Percentiles rank a stretch among this genome's conserved stretches.
Conservation (phyloP, 1,140 invertebrate genomes). For the Meteorus sp. region DNA sequence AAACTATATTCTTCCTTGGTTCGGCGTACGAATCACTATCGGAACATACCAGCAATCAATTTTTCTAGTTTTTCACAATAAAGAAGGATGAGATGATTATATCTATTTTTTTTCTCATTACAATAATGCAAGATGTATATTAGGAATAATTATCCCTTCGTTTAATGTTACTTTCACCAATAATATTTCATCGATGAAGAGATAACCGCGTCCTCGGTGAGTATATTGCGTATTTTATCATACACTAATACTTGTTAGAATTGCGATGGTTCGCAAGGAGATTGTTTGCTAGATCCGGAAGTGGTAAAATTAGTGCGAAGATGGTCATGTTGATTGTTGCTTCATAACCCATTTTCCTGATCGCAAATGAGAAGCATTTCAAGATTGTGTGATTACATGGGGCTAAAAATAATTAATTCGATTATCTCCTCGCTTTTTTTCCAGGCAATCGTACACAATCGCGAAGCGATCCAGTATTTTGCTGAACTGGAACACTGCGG, state of each 20-base stretch:
- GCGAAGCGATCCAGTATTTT: too few species aligned
- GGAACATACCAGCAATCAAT: constrained; percentile 1
- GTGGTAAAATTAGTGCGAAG: neutral
- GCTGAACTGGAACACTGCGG: neutral
- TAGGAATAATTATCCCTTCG: neutral
- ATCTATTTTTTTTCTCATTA: neutral
- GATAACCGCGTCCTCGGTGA: neutral
- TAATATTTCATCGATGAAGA: neutral
- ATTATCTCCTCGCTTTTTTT: neutral
- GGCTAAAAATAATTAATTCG: neutral
- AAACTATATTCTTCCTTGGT: too few species aligned
- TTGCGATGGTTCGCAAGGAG: too few species aligned
- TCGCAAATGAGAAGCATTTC: too few species aligned
- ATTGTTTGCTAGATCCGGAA: neutral
- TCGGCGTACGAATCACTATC: too few species aligned
- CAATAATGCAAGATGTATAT: neutral
- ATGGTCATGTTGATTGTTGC: neutral
- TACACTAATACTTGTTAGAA: neutral
- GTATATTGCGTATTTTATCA: neutral
- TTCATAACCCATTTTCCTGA: too few species aligned
- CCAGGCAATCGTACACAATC: neutral
- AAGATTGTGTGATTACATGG: neutral
- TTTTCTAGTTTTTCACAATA: constrained; percentile 23
- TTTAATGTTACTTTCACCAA: constrained; percentile 1
- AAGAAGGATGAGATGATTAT: neutral